Evolutionary conservation across 2,888 invertebrate genomes (phyloP).

Genomic region (Eupithecia centaureata): DNA sequence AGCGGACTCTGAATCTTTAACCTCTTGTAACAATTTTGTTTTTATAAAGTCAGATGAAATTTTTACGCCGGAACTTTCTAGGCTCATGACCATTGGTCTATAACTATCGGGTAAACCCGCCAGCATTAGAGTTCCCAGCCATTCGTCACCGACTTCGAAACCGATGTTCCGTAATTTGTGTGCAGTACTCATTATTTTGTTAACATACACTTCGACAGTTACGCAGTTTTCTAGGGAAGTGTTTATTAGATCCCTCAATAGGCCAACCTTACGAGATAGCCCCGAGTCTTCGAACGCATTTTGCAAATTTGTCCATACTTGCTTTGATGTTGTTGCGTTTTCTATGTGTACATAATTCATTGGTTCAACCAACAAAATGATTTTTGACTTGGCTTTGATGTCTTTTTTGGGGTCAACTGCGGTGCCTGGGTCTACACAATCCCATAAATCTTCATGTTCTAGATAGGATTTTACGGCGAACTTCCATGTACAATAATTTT

Average conservation of each 20-base stretch:
- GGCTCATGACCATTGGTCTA: too few relatives aligned
- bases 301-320: conserved; percentile 17
- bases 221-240: background rate
- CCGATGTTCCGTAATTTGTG: background rate
- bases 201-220: too few relatives aligned
- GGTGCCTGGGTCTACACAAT: conserved; percentile 8
- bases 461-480: conserved; percentile 28
- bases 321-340: background rate
- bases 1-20: background rate
- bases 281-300: conserved; percentile 29
- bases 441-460: conserved; percentile 26
- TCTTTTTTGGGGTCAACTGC: background rate
- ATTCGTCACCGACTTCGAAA: background rate
- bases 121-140: background rate
- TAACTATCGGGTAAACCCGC: too few relatives aligned
- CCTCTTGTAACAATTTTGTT: background rate
- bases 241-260: conserved; percentile 20
- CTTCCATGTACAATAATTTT: conserved; percentile 28
- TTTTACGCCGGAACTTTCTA: too few relatives aligned
- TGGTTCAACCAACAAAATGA: conserved; percentile 5
- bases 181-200: conserved; percentile 32
- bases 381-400: conserved; percentile 9
- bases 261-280: conserved; percentile 29
- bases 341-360: conserved; percentile 18
- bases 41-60: background rate